Evolutionary conservation across 2,113 vertebrate genomes (phyloP).

Genomic region (Catharus bicknelli): DNA sequence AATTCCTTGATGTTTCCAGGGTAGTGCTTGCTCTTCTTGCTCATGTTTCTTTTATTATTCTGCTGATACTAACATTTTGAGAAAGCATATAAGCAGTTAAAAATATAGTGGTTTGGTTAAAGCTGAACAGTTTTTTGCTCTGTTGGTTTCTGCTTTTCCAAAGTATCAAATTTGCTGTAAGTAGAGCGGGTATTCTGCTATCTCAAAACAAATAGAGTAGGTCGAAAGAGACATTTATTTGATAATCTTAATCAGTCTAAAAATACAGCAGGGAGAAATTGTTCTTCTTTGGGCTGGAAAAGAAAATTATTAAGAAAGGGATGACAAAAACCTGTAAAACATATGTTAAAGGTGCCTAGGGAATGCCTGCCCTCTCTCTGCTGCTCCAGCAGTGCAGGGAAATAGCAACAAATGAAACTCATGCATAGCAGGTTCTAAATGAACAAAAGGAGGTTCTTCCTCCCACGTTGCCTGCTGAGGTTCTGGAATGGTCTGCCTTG

Average conservation of each 20-base stretch:
- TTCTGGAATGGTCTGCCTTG: fast-evolving
- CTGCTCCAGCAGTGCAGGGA: background rate
- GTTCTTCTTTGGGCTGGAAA: background rate
- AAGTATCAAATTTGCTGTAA: background rate
- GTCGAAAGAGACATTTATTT: background rate
- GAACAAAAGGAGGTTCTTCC: background rate
- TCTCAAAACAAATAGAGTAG: background rate
- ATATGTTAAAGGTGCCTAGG: background rate
- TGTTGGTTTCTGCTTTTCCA: background rate
- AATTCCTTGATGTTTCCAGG: background rate
- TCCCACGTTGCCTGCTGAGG: background rate
- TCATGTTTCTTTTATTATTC: background rate
- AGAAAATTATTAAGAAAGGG: background rate
- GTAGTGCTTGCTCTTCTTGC: background rate
- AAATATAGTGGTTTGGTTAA: background rate
- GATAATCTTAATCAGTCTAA: background rate
- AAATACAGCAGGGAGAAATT: background rate
- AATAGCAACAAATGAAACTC: background rate
- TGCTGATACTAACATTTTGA: background rate
- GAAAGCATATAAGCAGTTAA: background rate
- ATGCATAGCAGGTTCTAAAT: background rate
- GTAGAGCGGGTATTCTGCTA: background rate
- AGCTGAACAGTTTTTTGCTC: background rate
- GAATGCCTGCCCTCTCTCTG: background rate
- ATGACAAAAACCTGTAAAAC: background rate